Base-by-base conservation (phyloP, 2,888 invertebrate species). In the Drosophila merina region DNA sequence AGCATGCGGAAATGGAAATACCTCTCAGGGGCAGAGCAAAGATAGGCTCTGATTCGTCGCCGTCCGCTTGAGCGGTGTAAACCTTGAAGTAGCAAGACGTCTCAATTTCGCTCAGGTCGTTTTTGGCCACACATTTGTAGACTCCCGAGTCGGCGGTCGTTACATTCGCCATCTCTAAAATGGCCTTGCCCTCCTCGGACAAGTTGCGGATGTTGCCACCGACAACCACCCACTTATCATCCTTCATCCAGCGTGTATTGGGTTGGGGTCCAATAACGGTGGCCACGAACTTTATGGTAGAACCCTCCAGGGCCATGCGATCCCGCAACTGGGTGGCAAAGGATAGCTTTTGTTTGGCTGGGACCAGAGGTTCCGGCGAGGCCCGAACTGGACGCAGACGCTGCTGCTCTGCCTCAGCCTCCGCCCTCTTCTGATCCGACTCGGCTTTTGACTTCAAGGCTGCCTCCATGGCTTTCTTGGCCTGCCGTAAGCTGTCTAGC, bases 321-420 rank as follows among this genome's bases (percentile, higher is more conserved):
- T 97, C 96, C 1, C 95, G 95, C 59, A 97, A 90, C 76, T 94
- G 94, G 1, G 96, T 96, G 40, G 96, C 95, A 87, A 97, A 97
- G 69, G 88, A 85, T 0, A 92, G 59, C 70, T 92, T 91, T 67
- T 92, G 91, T 71, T 91, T 92, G 20, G 91, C 86, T 0, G 91
- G 78, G 12, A 91, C 89, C 44, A 90, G 55, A 1, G 89, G 89
- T 57, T 90, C 89, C 1, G 89, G 89, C 3, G 89, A 86, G 2
- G 84, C 78, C 26, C 89, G 81, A 0, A 75, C 73, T 8, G 76
- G 78, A 26, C 82, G 79, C 0, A 75, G 57, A 0, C 77, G 78
- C 25, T 64, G 60, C 12, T 83, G 79, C 2, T 84, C 86, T 1
- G 85, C 86, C 56, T 87, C 87, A 0, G 81, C 79, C 3, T 77